Evolutionary conservation across 2,888 invertebrate genomes (phyloP).

Genomic region (Nymphalis c-album): DNA sequence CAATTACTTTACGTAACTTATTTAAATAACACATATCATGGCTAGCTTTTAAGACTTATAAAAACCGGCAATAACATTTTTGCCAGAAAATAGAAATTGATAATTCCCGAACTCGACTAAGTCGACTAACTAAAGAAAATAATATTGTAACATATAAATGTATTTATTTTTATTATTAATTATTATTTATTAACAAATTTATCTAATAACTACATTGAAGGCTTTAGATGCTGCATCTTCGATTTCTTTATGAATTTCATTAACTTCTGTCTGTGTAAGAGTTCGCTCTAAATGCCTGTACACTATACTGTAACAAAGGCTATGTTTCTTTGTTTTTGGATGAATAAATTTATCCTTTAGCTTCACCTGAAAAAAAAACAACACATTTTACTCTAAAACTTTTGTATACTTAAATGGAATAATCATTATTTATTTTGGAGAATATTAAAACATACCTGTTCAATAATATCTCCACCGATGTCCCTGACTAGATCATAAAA

Average conservation of each 20-base stretch:
- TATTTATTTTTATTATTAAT: neutral
- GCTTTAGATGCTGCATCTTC: conserved; percentile 74
- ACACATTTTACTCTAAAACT: too few relatives aligned
- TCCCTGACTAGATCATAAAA: conserved; percentile 95
- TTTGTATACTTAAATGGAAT: too few relatives aligned
- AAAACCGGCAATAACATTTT: too few relatives aligned
- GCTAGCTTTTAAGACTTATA: too few relatives aligned
- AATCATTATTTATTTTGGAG: neutral
- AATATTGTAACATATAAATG: too few relatives aligned
- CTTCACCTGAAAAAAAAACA: conserved; percentile 81
- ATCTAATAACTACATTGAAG: conserved; percentile 68
- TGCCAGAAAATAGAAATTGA: too few relatives aligned
- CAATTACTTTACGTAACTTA: too few relatives aligned
- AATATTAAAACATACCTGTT: conserved; percentile 84
- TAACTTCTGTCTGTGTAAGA: conserved; percentile 93
- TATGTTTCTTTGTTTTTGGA: conserved; percentile 89
- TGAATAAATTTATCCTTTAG: conserved; percentile 93
- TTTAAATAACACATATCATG: too few relatives aligned
- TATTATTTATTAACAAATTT: conserved; percentile 37
- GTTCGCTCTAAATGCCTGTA: conserved; percentile 96
- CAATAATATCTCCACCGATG: conserved; percentile 95
- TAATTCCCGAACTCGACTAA: too few relatives aligned
- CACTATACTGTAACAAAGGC: conserved; percentile 94
- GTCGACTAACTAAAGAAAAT: too few relatives aligned
- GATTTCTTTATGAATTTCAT: conserved; percentile 89